Evolutionary conservation across 2,113 vertebrate genomes (phyloP).

Genomic region (Nerophis ophidion): DNA sequence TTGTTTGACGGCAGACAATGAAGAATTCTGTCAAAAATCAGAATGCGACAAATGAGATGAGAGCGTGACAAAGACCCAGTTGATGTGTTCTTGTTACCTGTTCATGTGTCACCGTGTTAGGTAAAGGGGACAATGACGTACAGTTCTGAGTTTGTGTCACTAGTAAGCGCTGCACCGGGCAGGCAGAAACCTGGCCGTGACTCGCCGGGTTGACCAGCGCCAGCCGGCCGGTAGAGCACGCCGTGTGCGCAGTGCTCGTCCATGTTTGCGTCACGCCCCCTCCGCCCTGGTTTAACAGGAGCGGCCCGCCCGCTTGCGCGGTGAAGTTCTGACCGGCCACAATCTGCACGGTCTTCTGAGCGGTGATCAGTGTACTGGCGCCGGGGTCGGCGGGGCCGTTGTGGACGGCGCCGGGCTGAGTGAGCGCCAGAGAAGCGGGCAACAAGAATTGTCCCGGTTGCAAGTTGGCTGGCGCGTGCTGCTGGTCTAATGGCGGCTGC

Average conservation of each 20-base stretch:
- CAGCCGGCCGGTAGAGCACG: constrained; percentile 73
- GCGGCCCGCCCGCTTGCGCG: constrained; percentile 75
- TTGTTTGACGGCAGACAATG: constrained; percentile 70
- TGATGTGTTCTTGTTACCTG: constrained; percentile 41
- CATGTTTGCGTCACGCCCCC: constrained; percentile 47
- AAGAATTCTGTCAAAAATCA: constrained; percentile 58
- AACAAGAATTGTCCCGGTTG: constrained; percentile 86
- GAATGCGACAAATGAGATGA: constrained; percentile 5
- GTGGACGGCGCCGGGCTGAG: constrained; percentile 76
- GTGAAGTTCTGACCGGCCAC: constrained; percentile 85
- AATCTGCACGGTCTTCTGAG: constrained; percentile 86
- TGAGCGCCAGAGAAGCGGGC: constrained; percentile 82
- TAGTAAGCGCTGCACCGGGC: constrained; percentile 82
- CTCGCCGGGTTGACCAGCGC: constrained; percentile 78
- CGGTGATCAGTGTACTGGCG: constrained; percentile 82
- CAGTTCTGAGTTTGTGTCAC: constrained; percentile 83
- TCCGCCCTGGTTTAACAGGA: constrained; percentile 83
- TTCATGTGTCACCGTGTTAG: constrained; percentile 39
- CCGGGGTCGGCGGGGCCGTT: constrained; percentile 76
- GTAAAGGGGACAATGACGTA: constrained; percentile 50
- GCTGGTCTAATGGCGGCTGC: constrained; percentile 76
- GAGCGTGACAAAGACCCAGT: not conserved
- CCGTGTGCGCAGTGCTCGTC: constrained; percentile 63
- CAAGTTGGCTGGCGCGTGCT: constrained; percentile 73
- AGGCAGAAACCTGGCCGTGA: constrained; percentile 70